phyloP scores from a whole-genome alignment of 1,140 invertebrate genomes.

The Parasteatoda tepidariorum region DNA sequence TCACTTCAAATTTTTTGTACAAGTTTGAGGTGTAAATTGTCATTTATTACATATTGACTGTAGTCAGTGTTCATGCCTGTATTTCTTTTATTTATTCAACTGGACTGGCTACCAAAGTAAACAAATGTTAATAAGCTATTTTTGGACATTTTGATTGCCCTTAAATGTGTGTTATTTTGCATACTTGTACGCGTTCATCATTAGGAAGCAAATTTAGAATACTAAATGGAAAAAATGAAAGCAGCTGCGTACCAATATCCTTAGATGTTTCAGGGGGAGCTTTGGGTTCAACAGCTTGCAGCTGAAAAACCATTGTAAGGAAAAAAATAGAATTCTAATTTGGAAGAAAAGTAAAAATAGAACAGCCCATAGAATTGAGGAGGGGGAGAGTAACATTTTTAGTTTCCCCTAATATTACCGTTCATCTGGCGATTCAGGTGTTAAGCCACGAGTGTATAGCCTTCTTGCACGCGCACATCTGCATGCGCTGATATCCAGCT shows the following conservation, averaged over 20 bases:
- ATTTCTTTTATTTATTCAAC: too few species aligned
- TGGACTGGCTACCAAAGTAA: too few species aligned
- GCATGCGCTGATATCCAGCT: background rate
- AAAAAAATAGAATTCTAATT: constrained; percentile 1
- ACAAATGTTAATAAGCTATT: too few species aligned
- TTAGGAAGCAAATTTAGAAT: too few species aligned
- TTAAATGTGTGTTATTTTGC: too few species aligned
- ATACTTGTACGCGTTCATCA: too few species aligned
- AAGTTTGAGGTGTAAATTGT: too few species aligned
- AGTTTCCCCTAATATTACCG: background rate
- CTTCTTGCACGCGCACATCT: background rate
- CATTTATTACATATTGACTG: too few species aligned
- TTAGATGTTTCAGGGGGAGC: background rate
- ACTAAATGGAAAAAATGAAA: too few species aligned
- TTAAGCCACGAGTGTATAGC: background rate
- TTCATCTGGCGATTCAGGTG: background rate
- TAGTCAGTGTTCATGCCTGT: too few species aligned
- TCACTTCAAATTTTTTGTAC: too few species aligned
- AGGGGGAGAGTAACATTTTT: background rate
- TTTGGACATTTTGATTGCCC: too few species aligned
- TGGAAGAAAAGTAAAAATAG: background rate
- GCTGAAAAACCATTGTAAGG: background rate
- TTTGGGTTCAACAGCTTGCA: background rate
- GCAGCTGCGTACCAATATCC: background rate
- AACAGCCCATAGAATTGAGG: background rate